Evolutionary conservation across 2,113 vertebrate species (phyloP), one percentile per base, ranked within the genome.

Genomic region (Lepisosteus osseus): DNA sequence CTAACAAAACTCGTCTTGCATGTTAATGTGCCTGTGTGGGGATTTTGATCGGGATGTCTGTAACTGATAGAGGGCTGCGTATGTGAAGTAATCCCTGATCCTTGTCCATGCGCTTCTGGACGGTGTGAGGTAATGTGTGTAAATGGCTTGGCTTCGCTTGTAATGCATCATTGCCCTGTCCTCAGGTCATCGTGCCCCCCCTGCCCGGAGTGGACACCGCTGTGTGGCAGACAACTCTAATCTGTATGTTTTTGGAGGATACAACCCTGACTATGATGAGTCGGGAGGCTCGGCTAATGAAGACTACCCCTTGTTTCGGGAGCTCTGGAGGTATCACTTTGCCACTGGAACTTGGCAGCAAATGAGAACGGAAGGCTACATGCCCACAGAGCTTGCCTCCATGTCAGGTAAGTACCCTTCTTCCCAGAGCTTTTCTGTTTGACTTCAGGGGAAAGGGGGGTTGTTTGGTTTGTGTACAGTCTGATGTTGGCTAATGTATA

Each of bases 311-410:
- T 93, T 99, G 45, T 99, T 99, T 86, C 91, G 97, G 78, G 97
- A 99, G 57, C 95, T 99, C 17, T 99, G 97, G 97, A 84, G 94
- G 78, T 99, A 97, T 81, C 95, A 98, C 88, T 99, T 99, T 61
- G 96, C 96, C 54, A 99, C 96, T 1, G 94, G 94, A 79, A 93
- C 92, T 51, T 99, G 97, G 97, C 95, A 98, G 78, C 97, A 97
- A 83, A 95, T 99, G 84, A 93, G 87, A 77, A 99, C 97, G 0
- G 95, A 99, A 47, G 97, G 97, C 67, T 98, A 95, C 83, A 98
- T 98, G 95, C 97, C 97, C 75, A 94, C 95, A 43, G 97, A 99
- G 57, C 77, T 99, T 71, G 97, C 97, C 1, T 99, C 97, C 55
- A 99, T 99, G 97, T 99, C 97, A 88, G 94, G 97, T 99, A 56